Percentiles rank a stretch among this genome's conserved stretches.
phyloP scores from a whole-genome alignment of 2,113 vertebrate species.

The Sinocyclocheilus anshuiensis region DNA sequence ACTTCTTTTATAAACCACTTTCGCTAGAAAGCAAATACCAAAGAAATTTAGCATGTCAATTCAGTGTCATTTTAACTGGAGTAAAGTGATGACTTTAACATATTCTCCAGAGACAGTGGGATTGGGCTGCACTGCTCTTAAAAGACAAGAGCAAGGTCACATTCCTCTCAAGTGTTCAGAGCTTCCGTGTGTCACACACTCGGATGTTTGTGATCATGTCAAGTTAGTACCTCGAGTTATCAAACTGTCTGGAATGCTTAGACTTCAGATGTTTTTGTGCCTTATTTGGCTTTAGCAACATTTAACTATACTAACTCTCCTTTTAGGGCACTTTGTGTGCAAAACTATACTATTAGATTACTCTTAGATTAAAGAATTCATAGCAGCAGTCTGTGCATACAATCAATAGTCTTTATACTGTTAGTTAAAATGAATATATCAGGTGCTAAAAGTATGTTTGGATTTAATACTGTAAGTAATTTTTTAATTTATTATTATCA shows the following conservation, averaged over 20 bases:
- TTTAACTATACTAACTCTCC: background rate
- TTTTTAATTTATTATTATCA: too few species aligned
- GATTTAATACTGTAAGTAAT: background rate
- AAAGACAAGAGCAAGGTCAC: conserved; percentile 25
- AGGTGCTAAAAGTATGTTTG: background rate
- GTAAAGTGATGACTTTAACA: background rate
- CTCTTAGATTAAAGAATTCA: background rate
- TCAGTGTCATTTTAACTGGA: background rate
- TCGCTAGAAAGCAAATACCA: background rate
- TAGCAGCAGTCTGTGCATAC: background rate
- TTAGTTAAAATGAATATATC: background rate
- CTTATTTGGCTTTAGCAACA: conserved; percentile 20
- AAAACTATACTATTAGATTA: background rate
- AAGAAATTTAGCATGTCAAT: background rate
- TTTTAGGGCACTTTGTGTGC: background rate
- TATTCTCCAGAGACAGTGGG: background rate
- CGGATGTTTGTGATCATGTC: conserved; percentile 37
- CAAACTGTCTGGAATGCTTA: conserved; percentile 36
- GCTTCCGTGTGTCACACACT: conserved; percentile 36
- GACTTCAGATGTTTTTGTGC: background rate
- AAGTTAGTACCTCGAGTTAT: conserved; percentile 31
- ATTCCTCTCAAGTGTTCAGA: conserved; percentile 8
- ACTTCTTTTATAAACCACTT: background rate
- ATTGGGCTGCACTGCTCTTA: background rate
- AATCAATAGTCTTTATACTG: background rate